Percentiles rank a stretch among this genome's conserved stretches.
phyloP scores from a whole-genome alignment of 2,113 vertebrate genomes.

The Osmerus eperlanus region DNA sequence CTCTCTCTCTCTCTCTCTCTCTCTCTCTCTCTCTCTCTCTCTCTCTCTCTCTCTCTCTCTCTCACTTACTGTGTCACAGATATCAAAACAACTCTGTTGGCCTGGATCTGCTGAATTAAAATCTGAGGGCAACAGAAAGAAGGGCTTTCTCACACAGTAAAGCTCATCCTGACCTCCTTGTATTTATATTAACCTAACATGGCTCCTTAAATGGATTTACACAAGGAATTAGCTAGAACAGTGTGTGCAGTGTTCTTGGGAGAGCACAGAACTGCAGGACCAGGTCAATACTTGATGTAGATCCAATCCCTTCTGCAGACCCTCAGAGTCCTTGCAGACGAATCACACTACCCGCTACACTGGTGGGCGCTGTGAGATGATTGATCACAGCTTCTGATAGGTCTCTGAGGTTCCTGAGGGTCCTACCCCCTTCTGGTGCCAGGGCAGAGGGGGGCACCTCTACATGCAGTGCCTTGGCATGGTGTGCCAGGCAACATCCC shows the following conservation, averaged over 20 bases:
- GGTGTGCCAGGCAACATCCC: conserved; percentile 22
- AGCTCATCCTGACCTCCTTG: conserved; percentile 3
- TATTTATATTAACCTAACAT: conserved; percentile 31
- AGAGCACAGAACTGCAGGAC: conserved; percentile 7
- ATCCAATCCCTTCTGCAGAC: conserved; percentile 28
- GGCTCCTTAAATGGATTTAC: conserved; percentile 32
- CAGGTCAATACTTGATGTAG: conserved; percentile 26
- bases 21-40: not conserved
- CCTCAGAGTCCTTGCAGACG: conserved; percentile 31
- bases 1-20: not conserved
- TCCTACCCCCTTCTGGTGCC: not conserved
- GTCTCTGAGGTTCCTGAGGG: not conserved
- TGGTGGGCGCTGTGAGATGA: conserved; percentile 14
- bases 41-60: not conserved
- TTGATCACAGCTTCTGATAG: conserved; percentile 27
- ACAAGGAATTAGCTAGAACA: conserved; percentile 31
- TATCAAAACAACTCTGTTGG: conserved; percentile 21
- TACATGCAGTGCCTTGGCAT: conserved; percentile 6
- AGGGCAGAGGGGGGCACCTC: not conserved
- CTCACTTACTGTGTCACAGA: conserved; percentile 13
- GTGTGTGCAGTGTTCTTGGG: conserved; percentile 12
- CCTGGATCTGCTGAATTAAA: not conserved
- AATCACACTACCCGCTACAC: conserved; percentile 37
- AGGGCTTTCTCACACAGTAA: conserved; percentile 10
- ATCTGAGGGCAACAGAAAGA: not conserved